These are phyloP conservation scores for Butorides virescens DNA, from an alignment of 2,113 vertebrate genomes.

Conservation along the genomic window DNA sequence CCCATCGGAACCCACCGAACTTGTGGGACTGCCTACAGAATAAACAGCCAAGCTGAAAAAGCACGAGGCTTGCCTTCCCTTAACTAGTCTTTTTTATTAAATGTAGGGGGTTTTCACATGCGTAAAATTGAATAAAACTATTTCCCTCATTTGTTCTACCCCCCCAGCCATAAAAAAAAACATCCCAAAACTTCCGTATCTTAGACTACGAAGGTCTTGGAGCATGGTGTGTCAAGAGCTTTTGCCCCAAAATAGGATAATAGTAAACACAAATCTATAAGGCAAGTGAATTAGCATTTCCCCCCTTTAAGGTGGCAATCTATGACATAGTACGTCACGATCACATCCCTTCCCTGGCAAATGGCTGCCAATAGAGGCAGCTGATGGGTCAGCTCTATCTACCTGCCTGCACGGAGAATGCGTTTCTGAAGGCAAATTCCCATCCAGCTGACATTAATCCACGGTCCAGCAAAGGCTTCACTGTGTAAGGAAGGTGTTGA, in stretches of 20 bases:
- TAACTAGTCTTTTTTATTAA: background rate
- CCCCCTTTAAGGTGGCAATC: background rate
- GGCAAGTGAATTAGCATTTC: background rate
- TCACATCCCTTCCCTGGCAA: background rate
- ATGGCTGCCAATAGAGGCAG: background rate
- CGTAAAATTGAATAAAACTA: background rate
- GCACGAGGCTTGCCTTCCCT: background rate
- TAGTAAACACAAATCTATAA: background rate
- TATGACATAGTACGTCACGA: accelerated
- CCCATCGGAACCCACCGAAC: background rate
- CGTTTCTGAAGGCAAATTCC: background rate
- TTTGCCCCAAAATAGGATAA: background rate
- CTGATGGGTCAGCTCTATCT: background rate
- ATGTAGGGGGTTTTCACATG: background rate
- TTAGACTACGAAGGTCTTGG: too few relatives aligned
- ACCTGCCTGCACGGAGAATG: background rate
- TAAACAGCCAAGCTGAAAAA: background rate
- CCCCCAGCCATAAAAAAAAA: background rate
- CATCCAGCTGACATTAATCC: background rate
- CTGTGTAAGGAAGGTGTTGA: background rate
- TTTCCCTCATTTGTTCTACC: background rate
- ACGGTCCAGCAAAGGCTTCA: background rate
- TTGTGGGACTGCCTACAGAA: background rate
- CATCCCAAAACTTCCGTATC: background rate
- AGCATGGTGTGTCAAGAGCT: background rate